Base-by-base conservation (phyloP, 2,113 vertebrate genomes). In the Leptocoma aspasia region DNA sequence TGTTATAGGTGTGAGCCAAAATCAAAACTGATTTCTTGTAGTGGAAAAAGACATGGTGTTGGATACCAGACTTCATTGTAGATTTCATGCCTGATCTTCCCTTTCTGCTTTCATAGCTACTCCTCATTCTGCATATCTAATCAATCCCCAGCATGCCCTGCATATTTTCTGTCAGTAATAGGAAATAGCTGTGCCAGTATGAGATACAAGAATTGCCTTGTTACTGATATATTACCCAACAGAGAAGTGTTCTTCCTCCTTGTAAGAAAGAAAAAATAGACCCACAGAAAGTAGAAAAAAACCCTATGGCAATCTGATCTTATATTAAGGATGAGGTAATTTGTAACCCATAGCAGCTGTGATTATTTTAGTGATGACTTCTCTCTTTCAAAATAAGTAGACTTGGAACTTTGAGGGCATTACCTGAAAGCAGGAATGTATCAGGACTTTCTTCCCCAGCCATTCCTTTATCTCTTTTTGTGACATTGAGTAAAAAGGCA, bases 101-200 rank as follows among this genome's bases (percentile, higher is more conserved):
- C 15, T 49, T 94, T 76, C 65, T 89, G 8, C 66, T 88, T 83
- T 59, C 33, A 59, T 64, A 82, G 75, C 56, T 91, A 47, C 75
- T 95, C 28, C 47, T 91, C 30, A 39, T 90, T 85, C 53, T 83
- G 44, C 27, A 23, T 94, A 90, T 88, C 71, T 93, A 88, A 95
- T 95, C 87, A 88, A 66, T 91, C 73, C 68, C 59, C 56, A 80
- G 89, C 68, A 93, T 92, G 54, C 63, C 50, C 54, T 92, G 87
- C 86, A 86, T 97, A 93, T 88, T 95, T 97, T 89, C 89, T 85
- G 53, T 90, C 92, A 86, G 75, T 39, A 86, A n/a, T 77, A 92
- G 93, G 94, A 96, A 96, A 94, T 93, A 89, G 80, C 81, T 81
- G 50, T 86, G 52, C 72, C 77, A 76, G 12, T 71, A 49, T 71